Evolutionary conservation across 2,888 invertebrate genomes (phyloP).

Genomic region (Podotricha telesiphe): DNA sequence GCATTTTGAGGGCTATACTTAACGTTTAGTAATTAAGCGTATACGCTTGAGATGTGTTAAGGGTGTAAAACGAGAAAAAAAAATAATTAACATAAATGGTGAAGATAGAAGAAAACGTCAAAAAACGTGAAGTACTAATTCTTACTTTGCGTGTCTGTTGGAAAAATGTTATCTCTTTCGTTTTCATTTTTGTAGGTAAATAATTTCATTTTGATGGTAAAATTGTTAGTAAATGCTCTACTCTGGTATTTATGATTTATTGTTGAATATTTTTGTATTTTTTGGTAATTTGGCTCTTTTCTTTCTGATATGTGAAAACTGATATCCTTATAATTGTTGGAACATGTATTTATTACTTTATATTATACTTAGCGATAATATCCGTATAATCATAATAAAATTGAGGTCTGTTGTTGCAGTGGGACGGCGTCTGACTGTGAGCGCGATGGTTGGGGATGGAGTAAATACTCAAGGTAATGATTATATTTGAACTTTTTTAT

Average conservation of each 20-base stretch:
- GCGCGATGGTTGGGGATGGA: too few species aligned
- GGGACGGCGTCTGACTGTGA: too few species aligned
- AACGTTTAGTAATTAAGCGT: conserved; percentile 9
- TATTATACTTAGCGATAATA: too few species aligned
- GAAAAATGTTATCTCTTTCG: background rate
- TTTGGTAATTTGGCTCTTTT: too few species aligned
- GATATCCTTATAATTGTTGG: too few species aligned
- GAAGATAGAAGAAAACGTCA: background rate
- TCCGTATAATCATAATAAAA: too few species aligned
- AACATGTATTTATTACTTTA: too few species aligned
- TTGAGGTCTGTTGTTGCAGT: too few species aligned
- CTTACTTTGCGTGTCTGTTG: conserved; percentile 9
- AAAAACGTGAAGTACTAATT: conserved; percentile 2
- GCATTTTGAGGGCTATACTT: conserved; percentile 46
- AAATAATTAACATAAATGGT: conserved; percentile 19
- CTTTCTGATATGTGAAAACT: too few species aligned
- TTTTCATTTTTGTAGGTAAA: background rate
- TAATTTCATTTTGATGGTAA: background rate
- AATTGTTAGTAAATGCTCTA: background rate
- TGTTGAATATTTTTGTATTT: background rate
- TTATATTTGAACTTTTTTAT: too few species aligned
- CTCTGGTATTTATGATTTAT: background rate
- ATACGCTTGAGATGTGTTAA: background rate
- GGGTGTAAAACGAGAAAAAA: background rate
- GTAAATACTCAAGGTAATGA: too few species aligned